Evolutionary conservation across 2,797 vertebrate genomes (phyloP), one percentile per base, ranked within the genome.

Genomic region (Pipistrellus nathusii): DNA sequence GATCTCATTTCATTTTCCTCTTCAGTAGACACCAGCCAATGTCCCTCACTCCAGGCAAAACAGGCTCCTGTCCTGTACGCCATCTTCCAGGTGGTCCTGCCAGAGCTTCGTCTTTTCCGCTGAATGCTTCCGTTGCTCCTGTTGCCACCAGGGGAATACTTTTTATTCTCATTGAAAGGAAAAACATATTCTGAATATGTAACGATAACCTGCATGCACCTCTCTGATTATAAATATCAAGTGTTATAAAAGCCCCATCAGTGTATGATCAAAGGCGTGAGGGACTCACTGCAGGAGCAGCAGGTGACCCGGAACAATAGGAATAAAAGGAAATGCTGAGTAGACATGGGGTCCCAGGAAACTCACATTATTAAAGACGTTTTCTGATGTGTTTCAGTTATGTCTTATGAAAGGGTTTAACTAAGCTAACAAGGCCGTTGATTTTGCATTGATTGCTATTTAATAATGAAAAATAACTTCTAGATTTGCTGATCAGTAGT

Each of bases 151-250:
- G 81, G 83, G 94, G 86, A 92, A 76, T 92, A 23, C 85, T 92
- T 89, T 91, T 77, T 76, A 48, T 93, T 73, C 78, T 94, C 85
- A 75, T 57, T 82, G 95, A 96, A 95, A 96, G 83, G 86, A 85
- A 92, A 94, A 83, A 86, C 91, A 80, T 94, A 90, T 91, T 94
- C 96, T 89, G 93, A 97, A 92, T 97, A 92, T 76, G 88, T 95
- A 94, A 97, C 93, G 94, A 83, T 96, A 96, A 82, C 93, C 95
- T 57, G 72, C 88, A 72, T 85, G 88, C 68, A 18, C 92, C 83
- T 94, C 86, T 97, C 96, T 96, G 97, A 97, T 97, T 96, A 96
- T 96, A 96, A 96, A 96, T 93, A 97, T 96, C 90, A 94, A 96
- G 94, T 85, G 94, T 94, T 94, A 84, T 62, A 92, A 95, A 91